A percentile compares a stretch with the other conserved stretches of the same genome.
These are phyloP conservation scores for Cygnus atratus DNA, from an alignment of 2,113 vertebrate genomes.

Conservation along the genomic window DNA sequence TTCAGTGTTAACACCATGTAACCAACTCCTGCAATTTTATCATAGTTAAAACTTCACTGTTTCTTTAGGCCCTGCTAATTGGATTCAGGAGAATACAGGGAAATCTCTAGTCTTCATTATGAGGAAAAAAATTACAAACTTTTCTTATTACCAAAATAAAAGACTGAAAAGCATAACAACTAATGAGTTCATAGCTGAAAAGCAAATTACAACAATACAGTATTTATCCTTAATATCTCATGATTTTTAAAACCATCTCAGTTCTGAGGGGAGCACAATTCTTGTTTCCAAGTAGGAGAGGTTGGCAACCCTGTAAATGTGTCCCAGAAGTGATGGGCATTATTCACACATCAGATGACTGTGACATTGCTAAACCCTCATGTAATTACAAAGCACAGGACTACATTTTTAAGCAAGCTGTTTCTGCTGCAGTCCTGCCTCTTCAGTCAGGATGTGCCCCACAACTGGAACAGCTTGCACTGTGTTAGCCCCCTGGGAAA, in stretches of 20 bases:
- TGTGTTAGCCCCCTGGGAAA: conserved; percentile 72
- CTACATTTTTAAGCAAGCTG: neutral
- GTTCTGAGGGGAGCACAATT: fast-evolving
- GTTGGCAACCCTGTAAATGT: neutral
- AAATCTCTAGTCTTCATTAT: neutral
- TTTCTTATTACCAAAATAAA: neutral
- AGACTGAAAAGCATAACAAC: neutral
- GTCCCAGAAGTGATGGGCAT: neutral
- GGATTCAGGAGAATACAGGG: neutral
- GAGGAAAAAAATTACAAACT: neutral
- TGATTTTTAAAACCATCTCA: neutral
- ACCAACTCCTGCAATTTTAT: neutral
- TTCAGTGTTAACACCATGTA: neutral
- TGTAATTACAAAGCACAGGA: conserved; percentile 24
- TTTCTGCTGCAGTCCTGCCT: conserved; percentile 44
- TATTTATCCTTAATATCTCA: neutral
- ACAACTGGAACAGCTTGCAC: conserved; percentile 70
- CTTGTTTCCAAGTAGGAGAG: neutral
- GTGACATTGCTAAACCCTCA: conserved; percentile 29
- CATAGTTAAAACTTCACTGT: no score
- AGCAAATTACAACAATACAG: neutral
- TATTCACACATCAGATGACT: conserved; percentile 25
- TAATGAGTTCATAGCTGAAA: neutral
- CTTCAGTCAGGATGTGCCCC: conserved; percentile 63
- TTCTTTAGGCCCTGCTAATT: neutral